Conservation (phyloP, 2,113 vertebrate species). For the Lycaon pictus region DNA sequence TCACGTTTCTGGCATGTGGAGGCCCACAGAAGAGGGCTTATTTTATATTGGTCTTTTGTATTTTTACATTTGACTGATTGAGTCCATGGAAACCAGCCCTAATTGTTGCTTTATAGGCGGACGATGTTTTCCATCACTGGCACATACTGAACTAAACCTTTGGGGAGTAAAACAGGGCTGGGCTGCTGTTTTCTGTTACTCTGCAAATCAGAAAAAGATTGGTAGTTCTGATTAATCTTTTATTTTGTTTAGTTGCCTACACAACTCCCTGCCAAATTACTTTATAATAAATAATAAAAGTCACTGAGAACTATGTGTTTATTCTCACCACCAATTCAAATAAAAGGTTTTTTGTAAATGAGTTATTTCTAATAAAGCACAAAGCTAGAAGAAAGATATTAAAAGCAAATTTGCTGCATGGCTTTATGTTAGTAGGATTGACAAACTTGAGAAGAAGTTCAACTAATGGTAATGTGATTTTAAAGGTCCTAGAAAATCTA, state of each 20-base stretch:
- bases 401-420: conserved; percentile 72
- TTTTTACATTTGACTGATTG: conserved; percentile 83
- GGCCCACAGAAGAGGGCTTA: conserved; percentile 75
- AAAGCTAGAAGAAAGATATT: conserved; percentile 75
- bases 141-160: conserved; percentile 88
- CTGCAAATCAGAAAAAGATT: conserved; percentile 87
- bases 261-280: conserved; percentile 85
- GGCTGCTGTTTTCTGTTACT: conserved; percentile 89
- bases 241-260: conserved; percentile 85
- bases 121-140: conserved; percentile 89
- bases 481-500: conserved; percentile 71
- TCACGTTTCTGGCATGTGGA: conserved; percentile 76
- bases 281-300: conserved; percentile 86
- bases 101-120: conserved; percentile 87
- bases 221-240: conserved; percentile 87
- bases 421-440: conserved; percentile 70
- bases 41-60: conserved; percentile 82
- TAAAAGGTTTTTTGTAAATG: conserved; percentile 75
- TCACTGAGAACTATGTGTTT: conserved; percentile 77
- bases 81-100: conserved; percentile 86
- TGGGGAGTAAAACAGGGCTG: conserved; percentile 80
- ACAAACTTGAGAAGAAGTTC: conserved; percentile 68
- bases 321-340: conserved; percentile 75
- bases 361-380: conserved; percentile 79
- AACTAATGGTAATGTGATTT: conserved; percentile 70